Conservation (phyloP, 2,113 vertebrate species). For the Tachuris rubrigastra region DNA sequence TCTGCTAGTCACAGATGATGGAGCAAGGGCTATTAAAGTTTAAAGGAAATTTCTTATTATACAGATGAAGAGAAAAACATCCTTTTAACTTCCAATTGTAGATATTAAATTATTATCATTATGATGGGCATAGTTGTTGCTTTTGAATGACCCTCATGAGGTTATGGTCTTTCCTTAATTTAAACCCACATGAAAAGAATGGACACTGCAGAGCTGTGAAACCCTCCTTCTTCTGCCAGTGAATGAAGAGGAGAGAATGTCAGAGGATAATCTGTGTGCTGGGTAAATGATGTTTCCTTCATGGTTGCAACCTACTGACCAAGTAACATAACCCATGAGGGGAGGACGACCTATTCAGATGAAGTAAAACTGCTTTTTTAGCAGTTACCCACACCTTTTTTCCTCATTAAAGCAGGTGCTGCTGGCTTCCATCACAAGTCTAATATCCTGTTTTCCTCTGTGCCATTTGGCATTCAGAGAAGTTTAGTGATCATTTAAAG, state of each 20-base stretch:
- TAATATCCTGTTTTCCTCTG: not conserved
- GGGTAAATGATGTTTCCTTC: not conserved
- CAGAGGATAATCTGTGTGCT: not conserved
- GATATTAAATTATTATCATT: not conserved
- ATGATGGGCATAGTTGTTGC: not conserved
- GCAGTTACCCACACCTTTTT: not conserved
- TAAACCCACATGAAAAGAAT: not conserved
- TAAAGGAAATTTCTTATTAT: constrained; percentile 9
- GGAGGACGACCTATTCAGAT: not conserved
- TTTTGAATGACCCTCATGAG: not conserved
- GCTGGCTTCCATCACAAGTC: not conserved
- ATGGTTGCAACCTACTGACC: not conserved
- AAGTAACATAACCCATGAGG: not conserved
- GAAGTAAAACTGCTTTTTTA: not conserved
- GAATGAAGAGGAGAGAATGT: not conserved
- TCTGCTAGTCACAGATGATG: not conserved
- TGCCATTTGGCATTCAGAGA: not conserved
- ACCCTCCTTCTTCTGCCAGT: not conserved
- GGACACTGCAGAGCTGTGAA: not conserved
- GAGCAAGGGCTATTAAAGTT: not conserved
- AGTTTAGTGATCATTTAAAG: not conserved
- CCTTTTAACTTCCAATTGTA: not conserved
- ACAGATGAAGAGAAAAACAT: not conserved
- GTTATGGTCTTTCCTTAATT: not conserved
- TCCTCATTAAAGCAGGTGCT: not conserved